phyloP scores from a whole-genome alignment of 1,140 invertebrate genomes.

The Drosophila ananassae region DNA sequence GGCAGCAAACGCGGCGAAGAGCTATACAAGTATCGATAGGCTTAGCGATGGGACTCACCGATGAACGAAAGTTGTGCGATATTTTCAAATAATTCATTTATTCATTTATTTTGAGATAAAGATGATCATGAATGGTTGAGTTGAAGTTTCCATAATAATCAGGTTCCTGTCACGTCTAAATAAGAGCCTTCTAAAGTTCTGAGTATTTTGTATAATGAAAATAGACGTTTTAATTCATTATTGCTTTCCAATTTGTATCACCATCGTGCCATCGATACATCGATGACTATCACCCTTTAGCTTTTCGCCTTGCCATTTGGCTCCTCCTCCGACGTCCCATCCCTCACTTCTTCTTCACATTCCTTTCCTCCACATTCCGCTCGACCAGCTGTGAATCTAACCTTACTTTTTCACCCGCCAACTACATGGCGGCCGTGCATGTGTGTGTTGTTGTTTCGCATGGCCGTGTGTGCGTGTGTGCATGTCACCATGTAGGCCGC shows the following conservation, averaged over 20 bases:
- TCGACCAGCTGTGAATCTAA: constrained; percentile 57
- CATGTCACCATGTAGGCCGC: constrained; percentile 49
- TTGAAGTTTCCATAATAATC: too few relatives aligned
- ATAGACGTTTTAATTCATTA: neutral
- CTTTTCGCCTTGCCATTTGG: constrained; percentile 57
- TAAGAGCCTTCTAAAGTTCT: neutral
- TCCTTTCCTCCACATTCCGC: constrained; percentile 8
- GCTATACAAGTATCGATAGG: constrained; percentile 1
- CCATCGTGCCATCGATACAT: neutral
- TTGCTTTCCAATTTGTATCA: neutral
- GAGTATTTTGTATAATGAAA: neutral
- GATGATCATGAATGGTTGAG: too few relatives aligned
- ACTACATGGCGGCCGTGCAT: constrained; percentile 56
- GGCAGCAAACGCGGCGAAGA: constrained; percentile 8
- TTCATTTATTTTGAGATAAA: neutral
- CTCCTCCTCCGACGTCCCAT: constrained; percentile 12
- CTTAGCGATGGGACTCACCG: neutral
- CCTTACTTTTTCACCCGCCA: constrained; percentile 52
- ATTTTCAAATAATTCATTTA: neutral
- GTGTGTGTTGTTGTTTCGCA: constrained; percentile 41
- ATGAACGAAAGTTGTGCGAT: neutral
- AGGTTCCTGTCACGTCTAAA: too few relatives aligned
- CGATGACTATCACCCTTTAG: constrained; percentile 16
- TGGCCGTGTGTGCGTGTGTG: constrained; percentile 17
- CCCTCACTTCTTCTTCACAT: constrained; percentile 18